Base-by-base conservation (phyloP, 2,888 invertebrate species). In the Synergus gifuensis region DNA sequence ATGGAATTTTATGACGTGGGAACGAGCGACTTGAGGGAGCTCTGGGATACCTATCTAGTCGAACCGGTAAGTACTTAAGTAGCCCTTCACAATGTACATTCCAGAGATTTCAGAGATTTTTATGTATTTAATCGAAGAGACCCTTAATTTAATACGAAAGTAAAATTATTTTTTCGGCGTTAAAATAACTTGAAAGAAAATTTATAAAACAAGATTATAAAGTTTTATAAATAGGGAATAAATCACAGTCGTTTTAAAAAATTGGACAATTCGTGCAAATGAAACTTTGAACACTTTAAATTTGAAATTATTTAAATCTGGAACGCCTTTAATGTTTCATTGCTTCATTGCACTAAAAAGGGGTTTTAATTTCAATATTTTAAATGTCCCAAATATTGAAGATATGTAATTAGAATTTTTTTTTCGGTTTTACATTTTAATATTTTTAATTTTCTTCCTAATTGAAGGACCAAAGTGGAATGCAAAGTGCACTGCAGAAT, bases 1-100 rank as follows among this genome's bases (percentile, higher is more conserved):
- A 91, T 92, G 92, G 91, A 91, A 88, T 96, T 96, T 93, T 96
- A 95, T 93, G 96, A 96, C 93, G 95, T 95, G 92, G 95, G 94
- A 89, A 94, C 94, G 83, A 95, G 95, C 87, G 95, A 95, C 93
- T 94, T 96, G 90, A 95, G 95, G 93, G 96, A 96, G 93, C 94
- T 96, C 90, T 96, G 96, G 96, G 96, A 96, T 92, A 95, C 96
- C 88, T 96, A 96, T 93, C 94, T 96, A 91, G 84, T 88, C 77
- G 96, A 96, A 93, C 95, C 96, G 95, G 69, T 28, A 28, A 28
- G 28, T 28, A 28, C 28, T 28, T 73, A 73, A 73, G 69, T 49
- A 49, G 49, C 8, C 69, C 28, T 49, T 73, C 69, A 49, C 49
- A 49, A 49, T 73, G 4, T 8, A 49, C 28, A 49, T 36, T 22